These are phyloP conservation scores for Cyanoramphus novaezelandiae DNA, from an alignment of 2,113 vertebrate genomes.

Conservation along the genomic window DNA sequence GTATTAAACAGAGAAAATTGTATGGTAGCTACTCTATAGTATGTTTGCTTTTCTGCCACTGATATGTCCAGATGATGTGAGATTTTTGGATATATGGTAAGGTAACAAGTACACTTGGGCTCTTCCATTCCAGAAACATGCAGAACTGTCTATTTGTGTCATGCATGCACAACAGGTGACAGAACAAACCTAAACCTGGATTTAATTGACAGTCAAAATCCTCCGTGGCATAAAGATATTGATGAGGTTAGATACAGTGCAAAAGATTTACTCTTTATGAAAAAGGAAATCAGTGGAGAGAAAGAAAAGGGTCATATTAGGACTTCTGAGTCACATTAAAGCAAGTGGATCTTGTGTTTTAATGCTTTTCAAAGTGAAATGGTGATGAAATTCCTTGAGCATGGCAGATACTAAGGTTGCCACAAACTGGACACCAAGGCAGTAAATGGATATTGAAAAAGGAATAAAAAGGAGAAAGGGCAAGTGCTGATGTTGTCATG, in stretches of 20 bases:
- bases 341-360: background rate
- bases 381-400: background rate
- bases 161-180: background rate
- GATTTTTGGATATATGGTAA: background rate
- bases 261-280: background rate
- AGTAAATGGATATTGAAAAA: background rate
- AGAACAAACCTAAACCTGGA: background rate
- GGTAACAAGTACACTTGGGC: background rate
- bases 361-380: background rate
- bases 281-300: background rate
- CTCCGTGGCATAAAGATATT: background rate
- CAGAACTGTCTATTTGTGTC: background rate
- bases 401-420: background rate
- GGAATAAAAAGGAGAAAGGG: background rate
- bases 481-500: background rate
- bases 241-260: background rate
- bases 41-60: background rate
- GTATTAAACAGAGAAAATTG: background rate
- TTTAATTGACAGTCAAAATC: background rate
- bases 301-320: background rate
- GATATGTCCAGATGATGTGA: background rate
- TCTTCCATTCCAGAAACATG: background rate
- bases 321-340: background rate
- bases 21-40: background rate
- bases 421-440: background rate